These are phyloP conservation scores for Gambusia holbrooki DNA, from an alignment of 2,113 vertebrate genomes.

Conservation along the genomic window DNA sequence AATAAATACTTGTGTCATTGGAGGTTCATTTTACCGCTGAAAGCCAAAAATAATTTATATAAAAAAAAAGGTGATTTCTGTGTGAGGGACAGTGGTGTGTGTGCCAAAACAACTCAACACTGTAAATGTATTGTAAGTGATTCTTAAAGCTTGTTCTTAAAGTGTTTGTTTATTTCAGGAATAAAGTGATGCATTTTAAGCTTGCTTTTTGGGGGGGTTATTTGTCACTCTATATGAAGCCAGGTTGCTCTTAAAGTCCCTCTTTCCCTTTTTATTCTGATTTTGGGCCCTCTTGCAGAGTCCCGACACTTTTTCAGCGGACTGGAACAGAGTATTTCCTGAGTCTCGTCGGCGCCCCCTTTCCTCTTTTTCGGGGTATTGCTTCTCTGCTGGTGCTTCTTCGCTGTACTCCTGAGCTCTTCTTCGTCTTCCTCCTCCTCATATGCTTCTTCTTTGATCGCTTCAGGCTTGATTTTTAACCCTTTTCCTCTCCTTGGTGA, in stretches of 20 bases:
- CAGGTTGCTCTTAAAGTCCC: not conserved
- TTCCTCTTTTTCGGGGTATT: not conserved
- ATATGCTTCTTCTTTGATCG: not conserved
- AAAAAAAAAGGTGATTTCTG: not conserved
- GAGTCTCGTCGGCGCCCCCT: not conserved
- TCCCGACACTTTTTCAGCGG: not conserved
- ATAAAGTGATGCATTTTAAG: conserved; percentile 11
- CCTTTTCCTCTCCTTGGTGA: not conserved
- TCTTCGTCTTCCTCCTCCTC: not conserved
- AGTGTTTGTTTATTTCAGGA: not conserved
- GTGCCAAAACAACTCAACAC: not conserved
- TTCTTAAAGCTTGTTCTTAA: not conserved
- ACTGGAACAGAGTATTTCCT: not conserved
- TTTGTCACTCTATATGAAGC: not conserved
- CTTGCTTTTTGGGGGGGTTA: not conserved
- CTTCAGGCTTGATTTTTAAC: not conserved
- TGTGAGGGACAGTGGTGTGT: conserved; percentile 1
- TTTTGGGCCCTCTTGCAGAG: no score
- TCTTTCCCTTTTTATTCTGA: not conserved
- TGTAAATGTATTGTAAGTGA: not conserved
- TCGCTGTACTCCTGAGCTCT: not conserved
- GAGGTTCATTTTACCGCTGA: not conserved
- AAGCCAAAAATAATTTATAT: not conserved
- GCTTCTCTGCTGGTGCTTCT: not conserved
- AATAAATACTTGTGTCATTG: not conserved